Evolutionary conservation across 2,113 vertebrate genomes (phyloP), one percentile per base, ranked within the genome.

Genomic region (Rhea pennata): DNA sequence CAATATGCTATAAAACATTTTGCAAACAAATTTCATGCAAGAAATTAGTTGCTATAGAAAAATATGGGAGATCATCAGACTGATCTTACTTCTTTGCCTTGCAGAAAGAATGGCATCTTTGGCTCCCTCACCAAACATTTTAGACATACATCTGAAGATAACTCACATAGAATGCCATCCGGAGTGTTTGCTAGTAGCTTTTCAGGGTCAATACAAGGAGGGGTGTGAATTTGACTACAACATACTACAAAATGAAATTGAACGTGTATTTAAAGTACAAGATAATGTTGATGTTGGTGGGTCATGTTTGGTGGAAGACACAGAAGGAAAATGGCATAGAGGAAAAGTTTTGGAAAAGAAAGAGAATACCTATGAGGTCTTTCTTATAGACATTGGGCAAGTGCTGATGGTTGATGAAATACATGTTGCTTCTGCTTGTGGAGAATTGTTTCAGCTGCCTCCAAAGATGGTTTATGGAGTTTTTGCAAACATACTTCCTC

Each of bases 221-320:
- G 95, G 95, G 78, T 98, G 97, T 97, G 99, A 99, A 26, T 97
- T 98, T 93, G 99, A 99, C 95, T 99, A 99, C 90, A 98, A 97
- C 82, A 98, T 99, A 96, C 92, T 99, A 42, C 98, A 99, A 61
- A 97, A 92, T 42, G 99, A 99, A 97, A 98, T 99, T 82, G 98
- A 99, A 10, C 98, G 98, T 83, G 76, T 92, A 10, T 93, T 97
- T 61, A 99, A 99, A 98, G 96, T 90, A 7, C 96, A 95, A 84
- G 94, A 69, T 50, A 92, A 90, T 11, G 58, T 99, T 90, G 93
- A 77, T 6, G 15, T 98, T 13, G 98, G 98, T 78, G 98, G 98
- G 36, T 98, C 98, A 80, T 99, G 99, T 90, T 98, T 99, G 42
- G 98, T 99, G 29, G 98, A 99, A 98, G 99, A 99, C 72, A 46